Conservation (phyloP, 2,888 invertebrate genomes). For the Eupithecia vulgata region DNA sequence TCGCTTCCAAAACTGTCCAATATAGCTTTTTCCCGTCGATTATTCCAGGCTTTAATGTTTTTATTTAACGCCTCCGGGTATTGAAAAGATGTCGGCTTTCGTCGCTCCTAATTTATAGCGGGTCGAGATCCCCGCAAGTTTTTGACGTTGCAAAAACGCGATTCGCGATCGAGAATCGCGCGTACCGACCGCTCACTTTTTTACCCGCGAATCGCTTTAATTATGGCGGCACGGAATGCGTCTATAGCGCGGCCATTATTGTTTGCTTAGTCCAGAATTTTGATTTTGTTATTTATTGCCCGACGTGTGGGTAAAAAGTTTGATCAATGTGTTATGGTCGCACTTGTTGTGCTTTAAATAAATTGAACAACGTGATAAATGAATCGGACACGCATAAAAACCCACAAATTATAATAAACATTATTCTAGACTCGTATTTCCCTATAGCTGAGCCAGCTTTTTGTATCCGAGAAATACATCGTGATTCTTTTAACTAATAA, state of each 20-base stretch:
- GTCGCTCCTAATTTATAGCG: constrained; percentile 80
- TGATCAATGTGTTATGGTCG: constrained; percentile 35
- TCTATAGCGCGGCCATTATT: constrained; percentile 38
- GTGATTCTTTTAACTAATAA: background rate
- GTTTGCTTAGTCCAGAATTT: constrained; percentile 36
- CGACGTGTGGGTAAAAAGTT: constrained; percentile 29
- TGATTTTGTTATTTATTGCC: constrained; percentile 39
- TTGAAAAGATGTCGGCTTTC: constrained; percentile 79
- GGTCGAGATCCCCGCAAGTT: constrained; percentile 65
- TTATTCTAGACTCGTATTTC: background rate
- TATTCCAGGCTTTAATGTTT: constrained; percentile 83
- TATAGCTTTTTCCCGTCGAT: constrained; percentile 77
- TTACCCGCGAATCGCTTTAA: constrained; percentile 76
- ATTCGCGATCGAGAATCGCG: constrained; percentile 59
- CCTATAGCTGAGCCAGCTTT: background rate
- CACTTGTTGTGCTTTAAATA: constrained; percentile 15
- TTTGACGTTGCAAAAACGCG: constrained; percentile 75
- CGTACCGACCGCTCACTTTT: constrained; percentile 65
- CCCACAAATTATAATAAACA: background rate
- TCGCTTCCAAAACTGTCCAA: constrained; percentile 77
- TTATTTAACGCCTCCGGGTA: constrained; percentile 80
- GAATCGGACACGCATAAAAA: background rate
- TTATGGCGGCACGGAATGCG: constrained; percentile 68
- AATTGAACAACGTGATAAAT: constrained; percentile 5
- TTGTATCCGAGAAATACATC: background rate